phyloP scores from a whole-genome alignment of 2,113 vertebrate genomes.

The Cisticola juncidis region DNA sequence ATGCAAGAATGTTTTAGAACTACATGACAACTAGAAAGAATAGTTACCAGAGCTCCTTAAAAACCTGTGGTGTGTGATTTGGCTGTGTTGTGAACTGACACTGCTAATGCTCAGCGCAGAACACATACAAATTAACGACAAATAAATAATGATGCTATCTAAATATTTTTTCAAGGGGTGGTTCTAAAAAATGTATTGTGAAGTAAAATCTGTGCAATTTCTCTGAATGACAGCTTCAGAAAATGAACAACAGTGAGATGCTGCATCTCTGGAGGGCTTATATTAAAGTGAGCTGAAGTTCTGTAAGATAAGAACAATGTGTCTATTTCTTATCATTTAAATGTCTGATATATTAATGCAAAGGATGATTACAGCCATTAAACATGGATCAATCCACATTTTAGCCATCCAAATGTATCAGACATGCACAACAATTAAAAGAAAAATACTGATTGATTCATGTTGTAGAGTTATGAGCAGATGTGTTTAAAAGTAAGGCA shows the following conservation, averaged over 20 bases:
- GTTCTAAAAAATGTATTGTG: not conserved
- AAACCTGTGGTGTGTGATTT: not conserved
- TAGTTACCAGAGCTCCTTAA: not conserved
- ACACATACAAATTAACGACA: not conserved
- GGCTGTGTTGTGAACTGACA: not conserved
- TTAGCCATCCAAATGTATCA: constrained; percentile 2
- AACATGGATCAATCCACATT: constrained; percentile 13
- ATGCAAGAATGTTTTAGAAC: not conserved
- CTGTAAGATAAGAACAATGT: not conserved
- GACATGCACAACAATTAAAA: constrained; percentile 18
- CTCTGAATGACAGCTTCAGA: not conserved
- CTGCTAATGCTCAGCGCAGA: not conserved
- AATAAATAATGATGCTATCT: not conserved
- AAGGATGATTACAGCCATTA: constrained; percentile 42
- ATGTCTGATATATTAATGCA: not conserved
- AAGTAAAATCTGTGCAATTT: not conserved
- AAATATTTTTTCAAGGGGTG: not conserved
- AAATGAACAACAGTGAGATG: not conserved
- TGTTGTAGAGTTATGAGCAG: constrained; percentile 35
- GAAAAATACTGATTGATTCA: constrained; percentile 67
- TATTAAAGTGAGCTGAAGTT: not conserved
- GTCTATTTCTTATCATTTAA: constrained; percentile 6
- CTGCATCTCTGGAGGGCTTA: not conserved
- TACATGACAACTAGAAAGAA: not conserved
- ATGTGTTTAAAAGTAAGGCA: constrained; percentile 57